A percentile compares a stretch with the other conserved stretches of the same genome.
These are phyloP conservation scores for Entomyzon cyanotis DNA, from an alignment of 2,113 vertebrate species.

Conservation along the genomic window DNA sequence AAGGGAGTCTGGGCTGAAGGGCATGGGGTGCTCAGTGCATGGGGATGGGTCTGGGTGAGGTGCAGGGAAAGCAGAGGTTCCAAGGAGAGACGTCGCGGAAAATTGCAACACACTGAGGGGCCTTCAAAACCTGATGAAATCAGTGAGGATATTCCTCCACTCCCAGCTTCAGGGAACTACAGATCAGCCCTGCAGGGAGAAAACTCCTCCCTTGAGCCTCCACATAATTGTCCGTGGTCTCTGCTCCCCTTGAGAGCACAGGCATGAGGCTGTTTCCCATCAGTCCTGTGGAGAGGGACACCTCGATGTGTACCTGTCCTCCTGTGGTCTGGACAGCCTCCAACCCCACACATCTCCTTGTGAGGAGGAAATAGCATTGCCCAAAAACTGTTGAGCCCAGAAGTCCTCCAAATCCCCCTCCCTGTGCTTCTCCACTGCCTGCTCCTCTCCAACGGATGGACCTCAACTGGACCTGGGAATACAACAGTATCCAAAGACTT, in stretches of 20 bases:
- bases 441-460: not conserved
- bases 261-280: not conserved
- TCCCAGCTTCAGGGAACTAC: not conserved
- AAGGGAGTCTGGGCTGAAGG: not conserved
- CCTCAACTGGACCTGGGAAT: not conserved
- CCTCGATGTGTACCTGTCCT: not conserved
- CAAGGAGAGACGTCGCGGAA: not conserved
- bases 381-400: not conserved
- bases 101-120: not conserved
- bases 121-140: not conserved
- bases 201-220: not conserved
- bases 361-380: not conserved
- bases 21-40: not conserved
- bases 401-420: not conserved
- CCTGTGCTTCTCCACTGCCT: not conserved
- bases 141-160: not conserved
- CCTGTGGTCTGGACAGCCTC: not conserved
- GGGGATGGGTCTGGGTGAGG: not conserved
- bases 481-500: fast-evolving
- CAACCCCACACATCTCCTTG: not conserved
- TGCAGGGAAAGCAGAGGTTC: not conserved
- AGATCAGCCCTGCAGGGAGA: not conserved
- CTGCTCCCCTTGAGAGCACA: not conserved
- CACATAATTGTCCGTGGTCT: not conserved
- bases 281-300: not conserved